These are phyloP conservation scores for Erinaceus europaeus DNA, from an alignment of 2,113 vertebrate species.

Conservation along the genomic window DNA sequence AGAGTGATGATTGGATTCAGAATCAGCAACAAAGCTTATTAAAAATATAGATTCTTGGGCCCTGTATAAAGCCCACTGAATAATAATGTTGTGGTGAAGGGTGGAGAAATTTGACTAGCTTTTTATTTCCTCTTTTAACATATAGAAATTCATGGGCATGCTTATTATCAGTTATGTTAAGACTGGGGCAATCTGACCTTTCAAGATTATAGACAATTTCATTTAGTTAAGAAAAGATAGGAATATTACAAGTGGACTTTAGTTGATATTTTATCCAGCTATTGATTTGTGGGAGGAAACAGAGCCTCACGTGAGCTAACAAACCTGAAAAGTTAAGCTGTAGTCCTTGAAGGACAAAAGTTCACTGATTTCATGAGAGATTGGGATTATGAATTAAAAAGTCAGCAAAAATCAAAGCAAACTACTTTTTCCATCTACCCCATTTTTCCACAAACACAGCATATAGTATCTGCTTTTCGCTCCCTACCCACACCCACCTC, in stretches of 20 bases:
- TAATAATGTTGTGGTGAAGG: not conserved
- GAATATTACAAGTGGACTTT: conserved; percentile 38
- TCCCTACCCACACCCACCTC: no score
- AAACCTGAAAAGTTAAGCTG: conserved; percentile 41
- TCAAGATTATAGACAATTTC: not conserved
- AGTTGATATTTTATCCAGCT: conserved; percentile 29
- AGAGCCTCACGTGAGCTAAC: conserved; percentile 47
- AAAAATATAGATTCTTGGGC: conserved; percentile 5
- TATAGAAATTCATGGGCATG: not conserved
- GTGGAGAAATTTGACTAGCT: not conserved
- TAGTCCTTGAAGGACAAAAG: conserved; percentile 16
- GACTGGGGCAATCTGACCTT: conserved; percentile 3
- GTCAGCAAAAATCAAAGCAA: conserved; percentile 34
- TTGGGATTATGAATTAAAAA: conserved; percentile 3
- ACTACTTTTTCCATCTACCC: not conserved
- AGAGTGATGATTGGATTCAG: not conserved
- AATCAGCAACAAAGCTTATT: not conserved
- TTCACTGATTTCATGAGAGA: conserved; percentile 37
- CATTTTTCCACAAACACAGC: not conserved
- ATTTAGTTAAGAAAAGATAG: conserved; percentile 21
- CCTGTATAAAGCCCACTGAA: not conserved
- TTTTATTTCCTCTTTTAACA: not conserved
- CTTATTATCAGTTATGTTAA: not conserved
- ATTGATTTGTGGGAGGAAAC: conserved; percentile 58
- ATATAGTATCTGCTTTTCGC: not conserved